Base-by-base conservation (phyloP, 2,797 vertebrate genomes). In the Malurus leucopterus region DNA sequence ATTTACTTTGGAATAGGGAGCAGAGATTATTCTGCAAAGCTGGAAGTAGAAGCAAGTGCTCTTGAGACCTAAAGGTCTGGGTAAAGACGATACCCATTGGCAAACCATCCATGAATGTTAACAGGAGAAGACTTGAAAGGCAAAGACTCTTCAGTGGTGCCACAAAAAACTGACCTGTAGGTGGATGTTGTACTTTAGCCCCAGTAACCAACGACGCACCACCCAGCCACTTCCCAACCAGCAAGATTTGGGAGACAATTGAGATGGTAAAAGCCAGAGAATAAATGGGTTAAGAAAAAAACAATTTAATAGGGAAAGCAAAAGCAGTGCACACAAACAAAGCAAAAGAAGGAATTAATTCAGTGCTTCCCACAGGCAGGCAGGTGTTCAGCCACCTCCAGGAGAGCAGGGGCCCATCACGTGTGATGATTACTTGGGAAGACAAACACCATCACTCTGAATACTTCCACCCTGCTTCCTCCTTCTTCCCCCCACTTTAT, bases 211-310 rank as follows among this genome's bases (percentile, higher is more conserved):
- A 13, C 24, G 12, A 19, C 18, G 24, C 17, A 40, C 16, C 11
- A 32, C 15, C 4, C 14, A 49, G 14, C 5, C 17, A 38, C 5
- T 5, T 23, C 10, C 1, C 27, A 38, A 0, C 12, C 20, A 63
- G 50, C 12, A 19, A 20, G 49, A 49, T 0, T 32, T 16, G 3
- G 8, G 29, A 30, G 2, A 11, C 38, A 55, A 57, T 26, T 15
- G 18, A n/a, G 62, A 55, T 19, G 9, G 9, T 55, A n/a, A 50
- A 62, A 74, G 5, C 27, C 10, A 50, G 14, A 44, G 20, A 62
- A 55, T 4, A 4, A 9, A 6, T 9, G 6, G 20, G 23, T 32
- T 68, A 36, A 57, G 36, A 55, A 5, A 43, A 40, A 40, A 19
- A 24, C 27, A 61, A 10, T 44, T 63, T 43, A 40, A 43, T 11